Percentiles rank a stretch among this genome's conserved stretches.
These are phyloP conservation scores for Calycopis cecrops DNA, from an alignment of 1,140 invertebrate genomes.

Conservation along the genomic window DNA sequence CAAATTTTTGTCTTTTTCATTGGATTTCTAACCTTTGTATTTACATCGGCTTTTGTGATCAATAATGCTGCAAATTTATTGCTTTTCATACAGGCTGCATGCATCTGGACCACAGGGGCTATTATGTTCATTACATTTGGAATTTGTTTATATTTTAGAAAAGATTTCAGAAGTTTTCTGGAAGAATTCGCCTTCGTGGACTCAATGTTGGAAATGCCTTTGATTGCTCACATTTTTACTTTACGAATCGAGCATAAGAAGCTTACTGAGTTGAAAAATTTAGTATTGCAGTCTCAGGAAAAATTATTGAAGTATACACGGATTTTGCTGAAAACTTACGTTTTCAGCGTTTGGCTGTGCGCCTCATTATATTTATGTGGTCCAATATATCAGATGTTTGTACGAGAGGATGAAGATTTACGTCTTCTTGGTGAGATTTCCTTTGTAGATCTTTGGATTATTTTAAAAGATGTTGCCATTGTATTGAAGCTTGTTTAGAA, in stretches of 20 bases:
- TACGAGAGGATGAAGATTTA: conserved; percentile 39
- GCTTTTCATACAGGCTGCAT: conserved; percentile 50
- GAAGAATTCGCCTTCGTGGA: conserved; percentile 52
- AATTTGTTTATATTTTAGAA: conserved; percentile 46
- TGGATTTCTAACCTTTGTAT: conserved; percentile 43
- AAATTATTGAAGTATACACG: conserved; percentile 44
- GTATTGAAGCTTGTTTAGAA: too few species aligned
- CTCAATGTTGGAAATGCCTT: conserved; percentile 45
- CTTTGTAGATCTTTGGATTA: neutral
- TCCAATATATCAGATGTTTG: conserved; percentile 50
- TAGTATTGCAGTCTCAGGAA: conserved; percentile 44
- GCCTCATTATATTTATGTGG: conserved; percentile 51
- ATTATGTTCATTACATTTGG: conserved; percentile 57
- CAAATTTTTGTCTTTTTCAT: conserved; percentile 50
- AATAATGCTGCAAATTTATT: conserved; percentile 36
- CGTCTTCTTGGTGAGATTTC: conserved; percentile 48
- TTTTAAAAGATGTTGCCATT: too few species aligned
- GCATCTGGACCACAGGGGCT: conserved; percentile 56
- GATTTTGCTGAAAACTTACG: conserved; percentile 46
- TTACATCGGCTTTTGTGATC: conserved; percentile 48
- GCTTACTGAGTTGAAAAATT: conserved; percentile 40
- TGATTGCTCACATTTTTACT: conserved; percentile 38
- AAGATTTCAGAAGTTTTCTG: conserved; percentile 44
- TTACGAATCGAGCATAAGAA: conserved; percentile 22
- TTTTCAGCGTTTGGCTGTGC: conserved; percentile 38